Evolutionary conservation across 2,888 invertebrate genomes (phyloP), one percentile per base, ranked within the genome.

Genomic region (Lasioglossum leucozonium): DNA sequence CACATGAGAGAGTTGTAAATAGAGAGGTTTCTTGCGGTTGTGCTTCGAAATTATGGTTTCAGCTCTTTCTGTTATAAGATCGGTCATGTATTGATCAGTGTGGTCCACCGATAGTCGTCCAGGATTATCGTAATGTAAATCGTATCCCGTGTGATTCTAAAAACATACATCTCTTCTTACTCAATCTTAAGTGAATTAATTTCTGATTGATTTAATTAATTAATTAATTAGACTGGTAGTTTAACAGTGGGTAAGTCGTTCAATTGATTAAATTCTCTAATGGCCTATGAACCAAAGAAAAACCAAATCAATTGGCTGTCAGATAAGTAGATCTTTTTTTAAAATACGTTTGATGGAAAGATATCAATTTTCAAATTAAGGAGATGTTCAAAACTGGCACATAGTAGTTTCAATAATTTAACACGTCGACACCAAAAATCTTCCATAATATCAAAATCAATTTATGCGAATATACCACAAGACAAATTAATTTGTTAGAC

Each of bases 1-100:
- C 71, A 97, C 95, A 94, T 98, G 98, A 0, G 97, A 96, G 71
- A 99, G 92, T 95, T 98, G 96, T 86, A 99, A 95, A 92, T 98
- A 98, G 82, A 99, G 95, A 0, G 99, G 98, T 16, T 94, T 94
- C 58, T 95, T 93, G 0, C 90, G 90, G 86, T 97, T 95, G 88
- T 97, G 97, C 0, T 94, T 92, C 10, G 94, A 93, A 78, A 97
- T 97, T 4, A 97, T 95, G 76, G 96, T 95, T 67, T 96, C 95
- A 0, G 97, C 97, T 92, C 97, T 97, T 22, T 96, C 93, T 0
- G 96, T 97, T 84, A 97, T 96, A 55, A 98, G 92, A 91, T 98
- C 97, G 0, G 98, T 98, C 16, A 97, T 96, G 91, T 98, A 98
- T 47, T 95, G 95, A n/a, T 96, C 95, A 0, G 91, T 90, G 95